Evolutionary conservation across 2,888 invertebrate genomes (phyloP).

Genomic region (Euphydryas editha): DNA sequence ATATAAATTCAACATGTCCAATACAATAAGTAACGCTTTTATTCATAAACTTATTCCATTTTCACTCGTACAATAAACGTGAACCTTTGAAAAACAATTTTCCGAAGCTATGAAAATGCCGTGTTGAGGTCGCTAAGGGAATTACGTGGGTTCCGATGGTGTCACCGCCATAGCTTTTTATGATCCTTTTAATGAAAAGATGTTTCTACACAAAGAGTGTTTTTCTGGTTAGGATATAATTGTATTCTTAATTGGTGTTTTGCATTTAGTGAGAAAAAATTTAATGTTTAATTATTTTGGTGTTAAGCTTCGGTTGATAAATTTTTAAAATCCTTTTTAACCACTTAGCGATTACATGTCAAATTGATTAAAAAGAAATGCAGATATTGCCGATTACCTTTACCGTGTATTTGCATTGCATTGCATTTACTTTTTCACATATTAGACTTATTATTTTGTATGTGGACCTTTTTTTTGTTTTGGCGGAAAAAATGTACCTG

Average conservation of each 20-base stretch:
- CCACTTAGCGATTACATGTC: neutral
- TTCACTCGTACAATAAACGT: neutral
- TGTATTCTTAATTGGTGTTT: neutral
- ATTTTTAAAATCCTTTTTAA: neutral
- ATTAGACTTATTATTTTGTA: no score
- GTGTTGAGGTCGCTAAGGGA: conserved; percentile 28
- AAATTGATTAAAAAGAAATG: no score
- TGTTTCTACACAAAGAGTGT: conserved; percentile 28
- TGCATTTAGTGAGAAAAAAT: neutral
- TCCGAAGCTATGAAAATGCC: conserved; percentile 28
- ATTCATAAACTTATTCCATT: neutral
- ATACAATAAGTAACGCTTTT: no score
- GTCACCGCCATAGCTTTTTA: conserved; percentile 33
- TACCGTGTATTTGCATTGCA: no score
- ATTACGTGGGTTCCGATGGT: conserved; percentile 31
- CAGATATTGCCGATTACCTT: no score
- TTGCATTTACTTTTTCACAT: no score
- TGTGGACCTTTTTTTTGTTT: no score
- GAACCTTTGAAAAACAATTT: conserved; percentile 31
- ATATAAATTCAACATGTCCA: neutral
- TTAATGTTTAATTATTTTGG: neutral
- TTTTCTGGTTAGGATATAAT: conserved; percentile 22
- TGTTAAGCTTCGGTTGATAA: neutral
- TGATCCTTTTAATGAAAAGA: conserved; percentile 37
- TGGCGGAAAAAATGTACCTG: no score